Evolutionary conservation across 2,797 vertebrate species (phyloP).

Genomic region (Notamacropus eugenii): DNA sequence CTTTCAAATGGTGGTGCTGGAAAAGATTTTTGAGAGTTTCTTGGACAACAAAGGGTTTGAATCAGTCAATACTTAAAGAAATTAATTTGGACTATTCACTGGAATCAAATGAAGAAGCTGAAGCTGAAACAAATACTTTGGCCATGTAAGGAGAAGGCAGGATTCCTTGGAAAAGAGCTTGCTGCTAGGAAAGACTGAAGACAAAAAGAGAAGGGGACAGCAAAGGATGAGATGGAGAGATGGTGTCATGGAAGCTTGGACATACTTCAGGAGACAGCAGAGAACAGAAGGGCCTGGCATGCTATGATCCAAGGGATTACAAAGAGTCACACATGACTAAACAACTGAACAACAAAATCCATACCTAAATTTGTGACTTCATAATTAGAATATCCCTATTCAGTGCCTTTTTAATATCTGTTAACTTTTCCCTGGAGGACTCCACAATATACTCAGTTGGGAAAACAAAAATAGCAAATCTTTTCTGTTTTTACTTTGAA

Average conservation of each 20-base stretch:
- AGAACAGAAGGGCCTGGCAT: not conserved
- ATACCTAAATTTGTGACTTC: not conserved
- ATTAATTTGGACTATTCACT: not conserved
- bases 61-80: too few species aligned
- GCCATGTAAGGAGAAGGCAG: not conserved
- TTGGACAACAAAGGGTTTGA: too few species aligned
- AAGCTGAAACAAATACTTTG: not conserved
- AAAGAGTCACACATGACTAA: not conserved
- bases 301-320: not conserved
- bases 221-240: not conserved
- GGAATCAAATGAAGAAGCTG: not conserved
- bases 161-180: not conserved
- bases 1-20: not conserved
- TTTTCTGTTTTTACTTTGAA: not conserved
- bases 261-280: not conserved
- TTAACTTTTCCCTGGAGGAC: not conserved
- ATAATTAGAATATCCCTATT: not conserved
- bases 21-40: not conserved
- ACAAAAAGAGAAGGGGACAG: not conserved
- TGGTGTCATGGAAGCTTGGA: not conserved
- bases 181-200: not conserved
- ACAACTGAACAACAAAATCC: not conserved
- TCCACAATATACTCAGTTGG: not conserved
- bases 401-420: not conserved
- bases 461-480: not conserved